These are phyloP conservation scores for Schizopygopsis malacanthus DNA, from an alignment of 2,797 vertebrate genomes.

Conservation along the genomic window DNA sequence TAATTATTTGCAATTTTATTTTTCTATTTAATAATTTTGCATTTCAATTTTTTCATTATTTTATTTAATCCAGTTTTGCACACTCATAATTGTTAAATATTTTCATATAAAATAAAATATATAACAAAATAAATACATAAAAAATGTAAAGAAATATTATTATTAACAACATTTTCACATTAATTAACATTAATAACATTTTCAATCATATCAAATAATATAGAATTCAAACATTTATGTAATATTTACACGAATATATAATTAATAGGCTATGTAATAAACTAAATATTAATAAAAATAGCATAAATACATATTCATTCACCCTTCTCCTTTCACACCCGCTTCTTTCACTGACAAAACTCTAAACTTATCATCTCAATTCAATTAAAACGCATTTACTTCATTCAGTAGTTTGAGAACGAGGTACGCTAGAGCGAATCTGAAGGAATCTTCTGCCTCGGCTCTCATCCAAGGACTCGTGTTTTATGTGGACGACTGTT, in stretches of 20 bases:
- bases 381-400: neutral
- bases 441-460: neutral
- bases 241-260: neutral
- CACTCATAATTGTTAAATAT: no score
- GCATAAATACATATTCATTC: neutral
- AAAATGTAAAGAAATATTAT: no score
- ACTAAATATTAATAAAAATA: no score
- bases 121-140: neutral
- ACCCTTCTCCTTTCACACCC: neutral
- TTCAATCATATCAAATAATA: neutral
- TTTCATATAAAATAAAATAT: no score
- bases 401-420: neutral
- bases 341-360: neutral
- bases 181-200: neutral
- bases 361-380: neutral
- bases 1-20: neutral
- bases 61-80: no score
- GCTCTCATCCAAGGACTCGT: neutral
- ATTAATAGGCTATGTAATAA: no score
- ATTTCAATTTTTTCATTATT: no score
- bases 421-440: neutral
- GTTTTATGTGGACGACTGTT: neutral
- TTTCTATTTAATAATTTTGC: neutral
- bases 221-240: neutral
- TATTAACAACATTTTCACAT: no score